These are phyloP conservation scores for Drosophila mauritiana DNA, from an alignment of 1,140 invertebrate species.

Conservation along the genomic window DNA sequence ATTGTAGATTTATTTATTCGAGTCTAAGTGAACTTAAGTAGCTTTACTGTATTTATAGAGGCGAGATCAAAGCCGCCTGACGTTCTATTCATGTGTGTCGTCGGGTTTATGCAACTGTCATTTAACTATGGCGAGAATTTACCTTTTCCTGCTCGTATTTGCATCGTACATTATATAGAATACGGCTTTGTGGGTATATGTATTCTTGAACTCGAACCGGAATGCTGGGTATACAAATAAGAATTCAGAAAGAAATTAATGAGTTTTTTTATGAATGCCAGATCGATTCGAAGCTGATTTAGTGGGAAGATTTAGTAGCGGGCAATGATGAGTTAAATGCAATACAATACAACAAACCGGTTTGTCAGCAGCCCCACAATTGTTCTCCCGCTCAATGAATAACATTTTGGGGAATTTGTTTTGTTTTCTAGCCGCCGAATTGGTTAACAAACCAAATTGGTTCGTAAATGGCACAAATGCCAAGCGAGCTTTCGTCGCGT, in stretches of 20 bases:
- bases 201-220: slow-evolving; percentile 25
- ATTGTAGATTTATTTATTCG: slow-evolving; percentile 5
- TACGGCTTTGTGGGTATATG: slow-evolving; percentile 2
- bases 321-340: slow-evolving; percentile 13
- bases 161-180: slow-evolving; percentile 9
- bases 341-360: slow-evolving; percentile 28
- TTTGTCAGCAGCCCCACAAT: slow-evolving; percentile 31
- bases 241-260: slow-evolving; percentile 9
- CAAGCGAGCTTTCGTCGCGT: slow-evolving; percentile 25
- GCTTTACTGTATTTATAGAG: slow-evolving; percentile 13
- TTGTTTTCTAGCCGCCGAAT: slow-evolving; percentile 24
- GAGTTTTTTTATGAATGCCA: slow-evolving; percentile 16
- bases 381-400: slow-evolving; percentile 39
- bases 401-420: slow-evolving; percentile 14
- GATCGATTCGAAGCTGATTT: slow-evolving; percentile 7
- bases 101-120: slow-evolving; percentile 41
- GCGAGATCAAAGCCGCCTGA: slow-evolving; percentile 17
- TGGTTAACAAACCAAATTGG: slow-evolving; percentile 46
- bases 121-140: slow-evolving; percentile 7
- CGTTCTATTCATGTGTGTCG: slow-evolving; percentile 36
- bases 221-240: slow-evolving; percentile 11
- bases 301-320: slow-evolving; percentile 20
- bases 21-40: slow-evolving; percentile 32
- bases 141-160: slow-evolving; percentile 30
- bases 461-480: slow-evolving; percentile 37